phyloP scores from a whole-genome alignment of 2,888 invertebrate species.

The Eupithecia insigniata region DNA sequence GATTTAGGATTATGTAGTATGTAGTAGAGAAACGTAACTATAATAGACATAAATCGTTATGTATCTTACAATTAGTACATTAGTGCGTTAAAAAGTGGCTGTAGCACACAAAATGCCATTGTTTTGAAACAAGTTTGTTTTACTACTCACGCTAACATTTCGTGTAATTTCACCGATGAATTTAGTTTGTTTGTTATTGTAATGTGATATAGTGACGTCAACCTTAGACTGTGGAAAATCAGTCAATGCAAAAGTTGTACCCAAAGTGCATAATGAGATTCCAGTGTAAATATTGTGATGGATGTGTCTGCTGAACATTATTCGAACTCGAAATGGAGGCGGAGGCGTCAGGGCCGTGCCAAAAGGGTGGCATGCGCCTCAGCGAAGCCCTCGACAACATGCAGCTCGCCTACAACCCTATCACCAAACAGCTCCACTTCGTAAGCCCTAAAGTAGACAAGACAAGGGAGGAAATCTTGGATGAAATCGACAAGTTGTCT shows the following conservation, averaged over 20 bases:
- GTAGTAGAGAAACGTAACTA: constrained; percentile 18
- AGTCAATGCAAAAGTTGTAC: constrained; percentile 20
- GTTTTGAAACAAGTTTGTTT: constrained; percentile 24
- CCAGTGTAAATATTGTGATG: constrained; percentile 57
- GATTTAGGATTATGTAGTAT: constrained; percentile 19
- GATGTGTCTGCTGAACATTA: constrained; percentile 57
- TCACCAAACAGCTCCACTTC: constrained; percentile 88
- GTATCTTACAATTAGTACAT: constrained; percentile 4
- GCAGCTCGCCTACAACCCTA: constrained; percentile 89
- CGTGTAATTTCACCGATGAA: constrained; percentile 39
- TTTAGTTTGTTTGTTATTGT: constrained; percentile 24
- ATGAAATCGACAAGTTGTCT: constrained; percentile 76
- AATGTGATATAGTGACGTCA: constrained; percentile 19
- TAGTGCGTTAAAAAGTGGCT: constrained; percentile 3
- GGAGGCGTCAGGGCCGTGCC: constrained; percentile 71
- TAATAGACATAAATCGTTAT: constrained; percentile 13
- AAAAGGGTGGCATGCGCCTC: constrained; percentile 84
- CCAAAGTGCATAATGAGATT: constrained; percentile 54
- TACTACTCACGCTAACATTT: constrained; percentile 41
- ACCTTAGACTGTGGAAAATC: constrained; percentile 3
- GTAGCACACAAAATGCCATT: constrained; percentile 10
- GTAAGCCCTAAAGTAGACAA: constrained; percentile 79
- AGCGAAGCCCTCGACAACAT: constrained; percentile 89
- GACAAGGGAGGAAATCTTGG: constrained; percentile 60
- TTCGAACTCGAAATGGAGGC: constrained; percentile 60